Evolutionary conservation across 2,888 invertebrate species (phyloP).

Genomic region (Rhabditoides inermis): DNA sequence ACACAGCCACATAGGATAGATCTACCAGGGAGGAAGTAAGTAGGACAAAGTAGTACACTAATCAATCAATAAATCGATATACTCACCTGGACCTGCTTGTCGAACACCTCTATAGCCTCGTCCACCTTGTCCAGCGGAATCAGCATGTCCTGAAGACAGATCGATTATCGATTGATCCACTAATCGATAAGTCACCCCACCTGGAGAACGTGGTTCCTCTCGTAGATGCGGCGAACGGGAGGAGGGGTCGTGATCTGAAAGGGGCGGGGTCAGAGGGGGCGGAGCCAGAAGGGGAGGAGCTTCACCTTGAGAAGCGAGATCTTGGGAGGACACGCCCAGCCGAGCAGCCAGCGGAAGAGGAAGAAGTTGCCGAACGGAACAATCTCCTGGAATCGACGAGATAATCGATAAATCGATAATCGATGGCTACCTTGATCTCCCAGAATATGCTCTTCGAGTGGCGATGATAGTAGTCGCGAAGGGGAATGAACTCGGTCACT

Average conservation of each 20-base stretch:
- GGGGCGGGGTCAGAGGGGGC: background rate
- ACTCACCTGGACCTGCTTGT: slow-evolving; percentile 63
- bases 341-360: slow-evolving; percentile 67
- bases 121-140: slow-evolving; percentile 65
- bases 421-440: slow-evolving; percentile 65
- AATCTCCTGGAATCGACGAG: slow-evolving; percentile 62
- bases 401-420: background rate
- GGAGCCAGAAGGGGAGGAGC: background rate
- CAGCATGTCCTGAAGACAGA: slow-evolving; percentile 73
- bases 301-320: slow-evolving; percentile 66
- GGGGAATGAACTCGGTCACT: slow-evolving; percentile 63
- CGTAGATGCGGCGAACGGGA: slow-evolving; percentile 60
- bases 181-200: background rate
- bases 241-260: slow-evolving; percentile 23
- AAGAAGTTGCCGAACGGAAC: slow-evolving; percentile 73
- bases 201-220: slow-evolving; percentile 69
- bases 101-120: slow-evolving; percentile 63
- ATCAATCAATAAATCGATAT: background rate
- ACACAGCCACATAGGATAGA: slow-evolving; percentile 76
- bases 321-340: slow-evolving; percentile 77
- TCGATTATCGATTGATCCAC: background rate
- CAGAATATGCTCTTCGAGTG: slow-evolving; percentile 74
- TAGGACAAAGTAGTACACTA: background rate
- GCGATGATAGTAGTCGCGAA: slow-evolving; percentile 74
- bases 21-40: slow-evolving; percentile 13